phyloP scores from a whole-genome alignment of 2,888 invertebrate species.

The Chironomus riparius region DNA sequence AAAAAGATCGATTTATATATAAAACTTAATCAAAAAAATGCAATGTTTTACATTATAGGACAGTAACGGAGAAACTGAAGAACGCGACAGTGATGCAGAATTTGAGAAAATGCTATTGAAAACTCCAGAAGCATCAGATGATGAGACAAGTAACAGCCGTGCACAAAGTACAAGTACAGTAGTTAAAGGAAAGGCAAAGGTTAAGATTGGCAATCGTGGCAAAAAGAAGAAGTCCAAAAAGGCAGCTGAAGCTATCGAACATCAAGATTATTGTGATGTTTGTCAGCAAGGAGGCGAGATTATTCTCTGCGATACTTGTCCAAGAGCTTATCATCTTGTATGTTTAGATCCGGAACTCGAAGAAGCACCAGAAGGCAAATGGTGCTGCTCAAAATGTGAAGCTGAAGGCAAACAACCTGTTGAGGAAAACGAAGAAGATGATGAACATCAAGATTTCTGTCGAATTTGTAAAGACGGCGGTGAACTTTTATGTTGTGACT shows the following conservation, averaged over 20 bases:
- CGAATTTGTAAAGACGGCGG: constrained; percentile 95
- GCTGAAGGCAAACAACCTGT: constrained; percentile 63
- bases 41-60: constrained; percentile 39
- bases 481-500: constrained; percentile 94
- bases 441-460: constrained; percentile 97
- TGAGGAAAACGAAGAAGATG: constrained; percentile 86
- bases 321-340: constrained; percentile 95
- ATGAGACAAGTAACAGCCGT: constrained; percentile 39
- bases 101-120: constrained; percentile 96
- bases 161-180: constrained; percentile 41
- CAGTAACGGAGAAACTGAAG: constrained; percentile 58
- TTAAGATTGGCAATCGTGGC: constrained; percentile 82
- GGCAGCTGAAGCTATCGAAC: constrained; percentile 73
- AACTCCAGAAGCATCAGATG: constrained; percentile 46
- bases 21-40: too few species aligned
- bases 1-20: too few species aligned
- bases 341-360: constrained; percentile 97
- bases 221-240: constrained; percentile 83
- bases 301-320: constrained; percentile 98
- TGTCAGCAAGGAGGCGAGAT: constrained; percentile 99
- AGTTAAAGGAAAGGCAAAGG: constrained; percentile 64
- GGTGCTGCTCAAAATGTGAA: constrained; percentile 93
- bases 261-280: constrained; percentile 98
- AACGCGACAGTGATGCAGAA: constrained; percentile 93
- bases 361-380: constrained; percentile 95